Evolutionary conservation across 2,113 vertebrate genomes (phyloP), one percentile per base, ranked within the genome.

Genomic region (Rattus rattus): DNA sequence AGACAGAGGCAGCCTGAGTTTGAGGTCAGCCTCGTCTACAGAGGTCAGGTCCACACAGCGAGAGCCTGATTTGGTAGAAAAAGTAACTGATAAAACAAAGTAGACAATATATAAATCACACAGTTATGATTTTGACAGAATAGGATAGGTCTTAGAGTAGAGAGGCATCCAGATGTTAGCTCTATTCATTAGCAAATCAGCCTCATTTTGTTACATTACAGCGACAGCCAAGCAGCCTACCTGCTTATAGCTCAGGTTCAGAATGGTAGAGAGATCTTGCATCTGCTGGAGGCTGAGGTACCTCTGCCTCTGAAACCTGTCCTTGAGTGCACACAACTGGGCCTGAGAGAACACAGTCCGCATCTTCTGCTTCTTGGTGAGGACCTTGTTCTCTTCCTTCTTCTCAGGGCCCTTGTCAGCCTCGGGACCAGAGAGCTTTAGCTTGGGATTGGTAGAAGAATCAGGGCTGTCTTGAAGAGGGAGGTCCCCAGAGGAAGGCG

Each of bases 191-290:
- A 49, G 59, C 77, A 39, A 83, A 59, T 43, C 10, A 52, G 33
- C 5, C 1, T 52, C 69, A 2, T 77, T n/a, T 75, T 47, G 73
- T 84, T 24, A 4, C 33, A 3, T 36, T 63, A 54, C 4, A 52
- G 7, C 6, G 67, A 22, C 5, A 11, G 39, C 24, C 6, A 72
- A 56, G 59, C 4, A 43, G 14, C 36, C 91, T 95, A 99, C 99
- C 97, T 99, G 99, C n/a, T 99, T 99, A 88, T 99, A 99, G 87
- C 98, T 99, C 26, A 99, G 98, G 47, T 98, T 98, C 43, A 99
- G 96, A 30, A 84, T 59, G 9, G 73, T 91, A 20, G 98, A 98
- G 80, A 99, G 94, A 39, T 99, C 98, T 47, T 98, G 98, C 91
- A 99, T 99, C 97, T 99, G 98, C 86, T 98, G 98, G 0, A 99